Base-by-base conservation (phyloP, 1,140 invertebrate species). In the Akabosia matsudoensis region DNA sequence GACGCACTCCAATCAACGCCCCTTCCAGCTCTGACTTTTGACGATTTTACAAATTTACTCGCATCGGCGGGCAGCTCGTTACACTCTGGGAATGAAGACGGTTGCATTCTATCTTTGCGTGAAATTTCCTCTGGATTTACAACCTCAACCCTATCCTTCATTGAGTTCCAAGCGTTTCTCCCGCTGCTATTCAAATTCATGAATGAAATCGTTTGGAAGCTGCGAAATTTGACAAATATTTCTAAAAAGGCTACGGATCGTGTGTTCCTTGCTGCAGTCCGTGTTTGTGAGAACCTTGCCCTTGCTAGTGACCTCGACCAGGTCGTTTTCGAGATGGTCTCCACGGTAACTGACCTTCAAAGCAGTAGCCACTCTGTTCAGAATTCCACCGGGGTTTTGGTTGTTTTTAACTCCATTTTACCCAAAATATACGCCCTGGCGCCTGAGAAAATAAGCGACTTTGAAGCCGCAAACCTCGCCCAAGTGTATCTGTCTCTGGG, bases 101-200 rank as follows among this genome's bases (percentile, higher is more conserved):
- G n/a, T 0, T 72, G 76, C 51, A 56, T 76, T 26, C 33, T 77
- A 4, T 33, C 13, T 18, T 24, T 76, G 13, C 70, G 73, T 22
- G 34, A 74, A 28, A 70, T 74, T 22, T 24, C 74, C 13, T 64
- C 76, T 4, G 18, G 7, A 10, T 67, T 67, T 13, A 30, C 61
- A 4, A 67, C 7, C 13, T 16, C 24, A n/a, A 75, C 33, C 4
- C 18, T 64, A 10, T 64, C 74, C 18, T 34, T 75, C 13, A 33
- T 45, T 10, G 52, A 75, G 24, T 75, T 75, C 30, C 74, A 61
- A 33, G 22, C 52, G 24, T n/a, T 75, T 67, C 33, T 75, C 10
- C 52, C 52, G 31, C 56, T 31, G 1, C 22, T 75, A n/a, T 56
- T 51, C n/a, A 24, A 67, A 31, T 31, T 67, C 31, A 22, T 67